A percentile compares a stretch with the other conserved stretches of the same genome.
Evolutionary conservation across 2,113 vertebrate genomes (phyloP).

Genomic region (Neodon shergylaensis): DNA sequence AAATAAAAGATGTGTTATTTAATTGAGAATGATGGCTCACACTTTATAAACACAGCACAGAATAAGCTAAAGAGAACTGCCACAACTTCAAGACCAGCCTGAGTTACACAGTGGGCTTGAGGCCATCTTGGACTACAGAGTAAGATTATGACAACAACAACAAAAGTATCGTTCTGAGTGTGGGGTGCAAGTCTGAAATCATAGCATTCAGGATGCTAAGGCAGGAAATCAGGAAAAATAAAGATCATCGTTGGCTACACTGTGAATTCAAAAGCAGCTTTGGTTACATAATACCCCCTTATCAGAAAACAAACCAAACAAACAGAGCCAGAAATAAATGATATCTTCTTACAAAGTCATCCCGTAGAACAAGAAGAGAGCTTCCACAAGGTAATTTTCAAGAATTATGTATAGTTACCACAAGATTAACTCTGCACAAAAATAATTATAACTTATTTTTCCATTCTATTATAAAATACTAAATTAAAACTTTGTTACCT

Average conservation of each 20-base stretch:
- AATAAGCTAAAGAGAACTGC: neutral
- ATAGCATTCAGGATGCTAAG: neutral
- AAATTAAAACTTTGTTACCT: constrained; percentile 79
- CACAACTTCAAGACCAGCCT: neutral
- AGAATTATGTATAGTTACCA: neutral
- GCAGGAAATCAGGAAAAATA: neutral
- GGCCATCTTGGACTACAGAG: neutral
- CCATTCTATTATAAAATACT: neutral
- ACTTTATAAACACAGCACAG: neutral
- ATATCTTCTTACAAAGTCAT: neutral
- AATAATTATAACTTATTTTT: neutral
- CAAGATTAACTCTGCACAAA: neutral
- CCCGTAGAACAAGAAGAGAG: neutral
- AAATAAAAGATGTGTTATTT: neutral
- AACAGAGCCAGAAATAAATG: neutral
- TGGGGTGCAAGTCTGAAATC: neutral
- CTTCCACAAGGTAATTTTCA: neutral
- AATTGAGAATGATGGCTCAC: neutral
- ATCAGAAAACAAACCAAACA: neutral
- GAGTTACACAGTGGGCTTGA: too few species aligned
- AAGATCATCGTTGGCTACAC: neutral
- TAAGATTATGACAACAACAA: neutral
- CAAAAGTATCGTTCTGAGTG: neutral
- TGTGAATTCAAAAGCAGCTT: neutral
- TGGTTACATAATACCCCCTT: neutral